These are phyloP conservation scores for Diploptera punctata DNA, from an alignment of 2,888 invertebrate species.

Conservation along the genomic window DNA sequence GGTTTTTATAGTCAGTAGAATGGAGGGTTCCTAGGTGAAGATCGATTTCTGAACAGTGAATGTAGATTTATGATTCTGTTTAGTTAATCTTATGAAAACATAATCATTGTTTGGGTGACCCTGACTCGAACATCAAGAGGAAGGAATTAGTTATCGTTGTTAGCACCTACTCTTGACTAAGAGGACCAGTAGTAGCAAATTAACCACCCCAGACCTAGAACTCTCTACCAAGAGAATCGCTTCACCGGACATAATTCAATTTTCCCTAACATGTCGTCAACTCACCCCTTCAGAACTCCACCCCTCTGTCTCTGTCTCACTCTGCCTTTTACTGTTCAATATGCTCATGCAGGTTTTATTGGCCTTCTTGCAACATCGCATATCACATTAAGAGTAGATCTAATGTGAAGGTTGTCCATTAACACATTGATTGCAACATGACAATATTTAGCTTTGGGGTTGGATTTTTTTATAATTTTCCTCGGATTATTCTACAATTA, in stretches of 20 bases:
- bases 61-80: not conserved
- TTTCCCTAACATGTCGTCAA: not conserved
- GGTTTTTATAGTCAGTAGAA: no score
- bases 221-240: slow-evolving; percentile 14
- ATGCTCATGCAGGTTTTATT: not conserved
- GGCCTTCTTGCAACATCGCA: not conserved
- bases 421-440: no score
- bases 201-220: slow-evolving; percentile 11
- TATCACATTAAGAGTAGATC: not conserved
- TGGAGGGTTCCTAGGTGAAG: no score
- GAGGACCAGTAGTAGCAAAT: not conserved
- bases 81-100: not conserved
- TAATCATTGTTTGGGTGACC: not conserved
- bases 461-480: no score
- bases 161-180: not conserved
- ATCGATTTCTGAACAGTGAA: no score
- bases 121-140: not conserved
- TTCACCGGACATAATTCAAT: slow-evolving; percentile 30
- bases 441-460: no score
- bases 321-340: not conserved
- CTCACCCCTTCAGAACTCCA: not conserved
- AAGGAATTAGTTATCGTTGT: not conserved
- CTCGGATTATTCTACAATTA: no score
- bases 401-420: no score
- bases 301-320: not conserved